Percentiles rank a stretch among this genome's conserved stretches.
Evolutionary conservation across 2,113 vertebrate genomes (phyloP).

Genomic region (Python bivittatus): DNA sequence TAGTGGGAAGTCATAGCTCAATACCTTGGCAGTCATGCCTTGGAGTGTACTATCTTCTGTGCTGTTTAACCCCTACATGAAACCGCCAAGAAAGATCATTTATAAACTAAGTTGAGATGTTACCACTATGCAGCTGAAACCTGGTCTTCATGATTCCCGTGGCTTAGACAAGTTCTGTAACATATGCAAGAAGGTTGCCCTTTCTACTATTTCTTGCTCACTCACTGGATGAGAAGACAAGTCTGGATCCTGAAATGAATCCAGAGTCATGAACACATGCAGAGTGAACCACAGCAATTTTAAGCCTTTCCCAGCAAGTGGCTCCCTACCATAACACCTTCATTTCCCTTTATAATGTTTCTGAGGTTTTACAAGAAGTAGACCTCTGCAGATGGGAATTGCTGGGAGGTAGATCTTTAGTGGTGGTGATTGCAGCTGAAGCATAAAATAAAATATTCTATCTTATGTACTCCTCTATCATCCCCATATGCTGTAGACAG

Average conservation of each 20-base stretch:
- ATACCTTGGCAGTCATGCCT: not conserved
- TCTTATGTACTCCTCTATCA: not conserved
- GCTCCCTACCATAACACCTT: not conserved
- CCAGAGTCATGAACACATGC: not conserved
- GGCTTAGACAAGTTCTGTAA: not conserved
- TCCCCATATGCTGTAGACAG: not conserved
- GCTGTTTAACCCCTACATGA: not conserved
- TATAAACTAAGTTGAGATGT: not conserved
- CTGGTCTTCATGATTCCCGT: not conserved
- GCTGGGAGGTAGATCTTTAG: not conserved
- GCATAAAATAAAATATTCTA: not conserved
- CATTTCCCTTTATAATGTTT: not conserved
- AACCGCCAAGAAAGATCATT: not conserved
- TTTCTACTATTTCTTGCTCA: not conserved
- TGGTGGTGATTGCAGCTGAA: not conserved
- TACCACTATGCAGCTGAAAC: not conserved
- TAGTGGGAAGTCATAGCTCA: too few species aligned
- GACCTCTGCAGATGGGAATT: not conserved
- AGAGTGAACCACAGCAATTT: not conserved
- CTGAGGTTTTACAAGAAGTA: not conserved
- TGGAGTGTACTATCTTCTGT: not conserved
- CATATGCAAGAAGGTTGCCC: not conserved
- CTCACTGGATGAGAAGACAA: not conserved
- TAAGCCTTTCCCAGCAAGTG: not conserved
- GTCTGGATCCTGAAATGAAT: not conserved